A percentile compares a stretch with the other conserved stretches of the same genome.
Evolutionary conservation across 2,797 vertebrate genomes (phyloP).

Genomic region (Yasuhikotakia modesta): DNA sequence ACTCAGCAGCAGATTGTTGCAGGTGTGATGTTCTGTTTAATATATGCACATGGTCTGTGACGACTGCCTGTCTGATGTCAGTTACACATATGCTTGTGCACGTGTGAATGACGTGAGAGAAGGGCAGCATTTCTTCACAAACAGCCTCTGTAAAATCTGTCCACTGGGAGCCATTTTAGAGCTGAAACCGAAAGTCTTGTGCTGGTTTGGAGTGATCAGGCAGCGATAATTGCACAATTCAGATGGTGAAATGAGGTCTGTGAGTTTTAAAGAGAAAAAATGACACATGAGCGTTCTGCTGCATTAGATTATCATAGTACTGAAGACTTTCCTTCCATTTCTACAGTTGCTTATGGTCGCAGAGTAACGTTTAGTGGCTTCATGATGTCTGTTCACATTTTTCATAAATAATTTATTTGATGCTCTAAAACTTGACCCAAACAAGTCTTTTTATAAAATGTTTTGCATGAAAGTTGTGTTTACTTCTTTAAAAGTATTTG

Average conservation of each 20-base stretch:
- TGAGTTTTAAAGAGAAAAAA: slow-evolving; percentile 5
- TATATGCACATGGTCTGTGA: background rate
- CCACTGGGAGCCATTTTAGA: slow-evolving; percentile 51
- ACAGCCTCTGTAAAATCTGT: slow-evolving; percentile 47
- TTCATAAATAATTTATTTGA: too few species aligned
- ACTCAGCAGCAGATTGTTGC: too few species aligned
- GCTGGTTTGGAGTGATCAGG: slow-evolving; percentile 63
- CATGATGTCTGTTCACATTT: too few species aligned
- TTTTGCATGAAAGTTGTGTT: too few species aligned
- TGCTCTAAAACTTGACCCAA: too few species aligned
- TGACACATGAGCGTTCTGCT: too few species aligned
- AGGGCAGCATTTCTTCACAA: background rate
- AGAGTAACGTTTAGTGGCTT: too few species aligned
- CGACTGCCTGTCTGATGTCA: background rate
- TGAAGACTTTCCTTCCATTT: background rate
- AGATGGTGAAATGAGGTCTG: slow-evolving; percentile 53
- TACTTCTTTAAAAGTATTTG: too few species aligned
- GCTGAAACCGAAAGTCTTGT: slow-evolving; percentile 59
- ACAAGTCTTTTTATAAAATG: too few species aligned
- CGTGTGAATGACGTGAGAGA: background rate
- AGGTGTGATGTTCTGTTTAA: slow-evolving; percentile 1
- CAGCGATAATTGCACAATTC: slow-evolving; percentile 60
- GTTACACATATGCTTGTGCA: background rate
- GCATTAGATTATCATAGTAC: background rate
- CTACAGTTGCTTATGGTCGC: background rate